Evolutionary conservation across 2,797 vertebrate species (phyloP).

Genomic region (Phrynocephalus forsythii): DNA sequence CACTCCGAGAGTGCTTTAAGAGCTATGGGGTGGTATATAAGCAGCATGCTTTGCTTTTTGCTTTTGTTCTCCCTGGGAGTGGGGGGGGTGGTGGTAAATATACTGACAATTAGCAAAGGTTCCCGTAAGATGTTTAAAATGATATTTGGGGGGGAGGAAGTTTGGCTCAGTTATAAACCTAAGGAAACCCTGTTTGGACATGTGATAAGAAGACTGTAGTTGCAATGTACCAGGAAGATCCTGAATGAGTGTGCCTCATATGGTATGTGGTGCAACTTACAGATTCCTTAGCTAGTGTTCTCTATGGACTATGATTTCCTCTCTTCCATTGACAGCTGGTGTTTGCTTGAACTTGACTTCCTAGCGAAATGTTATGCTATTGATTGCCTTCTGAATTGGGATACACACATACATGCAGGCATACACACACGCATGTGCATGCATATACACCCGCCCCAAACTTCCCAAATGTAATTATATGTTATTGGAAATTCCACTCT

Average conservation of each 20-base stretch:
- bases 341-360: conserved; percentile 30
- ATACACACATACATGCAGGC: background rate
- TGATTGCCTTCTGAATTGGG: conserved; percentile 30
- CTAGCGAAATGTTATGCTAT: background rate
- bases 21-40: no score
- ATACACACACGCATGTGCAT: background rate
- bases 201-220: no score
- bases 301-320: background rate
- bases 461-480: conserved; percentile 34
- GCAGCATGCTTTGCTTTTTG: no score
- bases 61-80: no score
- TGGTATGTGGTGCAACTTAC: no score
- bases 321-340: conserved; percentile 23
- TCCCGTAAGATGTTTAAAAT: background rate
- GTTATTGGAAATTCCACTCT: conserved; percentile 5
- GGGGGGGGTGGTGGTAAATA: background rate
- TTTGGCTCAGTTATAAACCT: background rate
- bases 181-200: background rate
- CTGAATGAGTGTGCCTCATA: background rate
- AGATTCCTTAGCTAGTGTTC: background rate
- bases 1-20: no score
- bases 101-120: background rate
- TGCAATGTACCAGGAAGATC: background rate
- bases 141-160: background rate
- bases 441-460: background rate